phyloP scores from a whole-genome alignment of 2,888 invertebrate genomes.

The Campaea margaritaria region DNA sequence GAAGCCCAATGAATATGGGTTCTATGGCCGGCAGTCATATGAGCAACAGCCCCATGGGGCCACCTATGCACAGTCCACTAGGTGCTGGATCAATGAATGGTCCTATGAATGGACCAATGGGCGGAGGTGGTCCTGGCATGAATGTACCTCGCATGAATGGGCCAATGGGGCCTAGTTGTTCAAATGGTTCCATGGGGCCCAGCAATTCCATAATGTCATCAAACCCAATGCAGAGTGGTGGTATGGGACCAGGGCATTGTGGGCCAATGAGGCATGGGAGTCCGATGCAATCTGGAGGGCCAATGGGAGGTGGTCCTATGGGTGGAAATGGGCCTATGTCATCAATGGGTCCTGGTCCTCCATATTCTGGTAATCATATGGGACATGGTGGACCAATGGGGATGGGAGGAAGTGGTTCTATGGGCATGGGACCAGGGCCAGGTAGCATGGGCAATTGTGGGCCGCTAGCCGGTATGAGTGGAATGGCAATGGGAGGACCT shows the following conservation, averaged over 20 bases:
- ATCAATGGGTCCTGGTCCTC: slow-evolving; percentile 80
- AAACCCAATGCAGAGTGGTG: slow-evolving; percentile 80
- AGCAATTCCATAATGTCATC: slow-evolving; percentile 84
- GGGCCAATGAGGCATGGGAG: slow-evolving; percentile 84
- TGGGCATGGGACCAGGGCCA: slow-evolving; percentile 80
- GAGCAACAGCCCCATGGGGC: slow-evolving; percentile 90
- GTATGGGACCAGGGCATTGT: slow-evolving; percentile 82
- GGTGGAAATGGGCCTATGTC: slow-evolving; percentile 82
- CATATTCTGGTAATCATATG: slow-evolving; percentile 81
- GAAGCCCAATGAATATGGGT: slow-evolving; percentile 90
- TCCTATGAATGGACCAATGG: slow-evolving; percentile 85
- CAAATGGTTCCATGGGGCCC: slow-evolving; percentile 85
- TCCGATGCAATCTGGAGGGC: slow-evolving; percentile 82
- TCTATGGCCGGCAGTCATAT: slow-evolving; percentile 87
- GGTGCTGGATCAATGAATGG: slow-evolving; percentile 85
- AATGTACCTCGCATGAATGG: slow-evolving; percentile 84
- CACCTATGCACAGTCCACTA: slow-evolving; percentile 90
- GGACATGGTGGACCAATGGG: slow-evolving; percentile 83
- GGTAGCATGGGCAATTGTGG: slow-evolving; percentile 83
- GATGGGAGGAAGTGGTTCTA: slow-evolving; percentile 78
- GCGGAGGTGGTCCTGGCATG: slow-evolving; percentile 86
- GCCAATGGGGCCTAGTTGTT: slow-evolving; percentile 83
- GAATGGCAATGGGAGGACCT: slow-evolving; percentile 82
- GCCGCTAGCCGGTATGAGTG: slow-evolving; percentile 81
- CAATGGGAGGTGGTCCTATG: slow-evolving; percentile 84